These are phyloP conservation scores for Sander lucioperca DNA, from an alignment of 2,113 vertebrate genomes.

Conservation along the genomic window DNA sequence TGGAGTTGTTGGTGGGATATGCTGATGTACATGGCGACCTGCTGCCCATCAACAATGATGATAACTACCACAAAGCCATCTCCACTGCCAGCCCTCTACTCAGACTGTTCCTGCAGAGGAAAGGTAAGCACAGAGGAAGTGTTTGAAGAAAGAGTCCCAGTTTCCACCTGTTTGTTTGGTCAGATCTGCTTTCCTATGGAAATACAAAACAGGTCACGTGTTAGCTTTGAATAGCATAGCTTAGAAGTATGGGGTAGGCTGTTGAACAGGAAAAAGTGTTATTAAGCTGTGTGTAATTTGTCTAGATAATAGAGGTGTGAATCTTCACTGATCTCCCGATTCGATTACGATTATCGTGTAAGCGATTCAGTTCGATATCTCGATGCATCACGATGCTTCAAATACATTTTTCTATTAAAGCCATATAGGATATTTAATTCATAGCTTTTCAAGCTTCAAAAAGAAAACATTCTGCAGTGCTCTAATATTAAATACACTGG, in stretches of 20 bases:
- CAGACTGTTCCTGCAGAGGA: slow-evolving; percentile 95
- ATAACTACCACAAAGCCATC: slow-evolving; percentile 98
- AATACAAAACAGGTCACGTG: slow-evolving; percentile 19
- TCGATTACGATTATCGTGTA: too few relatives aligned
- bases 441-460: too few relatives aligned
- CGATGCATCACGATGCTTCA: too few relatives aligned
- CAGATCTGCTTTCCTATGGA: slow-evolving; percentile 20
- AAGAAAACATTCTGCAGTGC: too few relatives aligned
- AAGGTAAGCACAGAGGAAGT: slow-evolving; percentile 86
- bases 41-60: slow-evolving; percentile 97
- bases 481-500: too few relatives aligned
- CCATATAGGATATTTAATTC: too few relatives aligned
- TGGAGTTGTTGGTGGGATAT: slow-evolving; percentile 95
- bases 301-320: not conserved
- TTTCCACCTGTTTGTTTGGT: slow-evolving; percentile 10
- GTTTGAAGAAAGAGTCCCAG: not conserved
- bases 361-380: too few relatives aligned
- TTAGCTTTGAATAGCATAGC: not conserved
- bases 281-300: not conserved
- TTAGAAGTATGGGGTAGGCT: not conserved
- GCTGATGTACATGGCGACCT: slow-evolving; percentile 96
- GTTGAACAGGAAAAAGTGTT: not conserved
- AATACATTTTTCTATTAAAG: too few relatives aligned
- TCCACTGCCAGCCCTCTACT: slow-evolving; percentile 94
- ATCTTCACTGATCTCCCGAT: too few relatives aligned